These are phyloP conservation scores for Monomorium pharaonis DNA, from an alignment of 1,140 invertebrate species.

Conservation along the genomic window DNA sequence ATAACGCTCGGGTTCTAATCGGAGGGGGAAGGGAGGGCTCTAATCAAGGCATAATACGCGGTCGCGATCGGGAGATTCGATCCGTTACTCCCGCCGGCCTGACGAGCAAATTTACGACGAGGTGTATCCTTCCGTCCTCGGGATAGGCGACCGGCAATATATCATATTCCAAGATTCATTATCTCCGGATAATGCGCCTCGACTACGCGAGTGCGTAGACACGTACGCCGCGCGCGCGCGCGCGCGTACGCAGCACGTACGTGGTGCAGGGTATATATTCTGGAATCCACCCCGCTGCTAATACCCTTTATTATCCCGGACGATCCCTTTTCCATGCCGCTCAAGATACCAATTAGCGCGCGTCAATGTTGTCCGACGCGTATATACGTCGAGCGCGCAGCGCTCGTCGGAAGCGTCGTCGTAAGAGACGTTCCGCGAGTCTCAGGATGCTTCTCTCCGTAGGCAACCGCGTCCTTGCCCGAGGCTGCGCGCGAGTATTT, in stretches of 20 bases:
- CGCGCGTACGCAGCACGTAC: background rate
- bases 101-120: slow-evolving; percentile 53
- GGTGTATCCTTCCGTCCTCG: slow-evolving; percentile 43
- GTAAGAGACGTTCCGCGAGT: slow-evolving; percentile 44
- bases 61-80: slow-evolving; percentile 55
- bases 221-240: no score
- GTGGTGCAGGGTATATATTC: slow-evolving; percentile 6
- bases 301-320: slow-evolving; percentile 62
- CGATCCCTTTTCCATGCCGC: slow-evolving; percentile 44
- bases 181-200: slow-evolving; percentile 58
- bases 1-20: slow-evolving; percentile 41
- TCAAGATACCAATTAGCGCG: slow-evolving; percentile 68
- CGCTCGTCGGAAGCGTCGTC: slow-evolving; percentile 49
- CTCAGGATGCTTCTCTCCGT: slow-evolving; percentile 65
- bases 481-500: slow-evolving; percentile 72
- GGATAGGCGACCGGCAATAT: slow-evolving; percentile 52
- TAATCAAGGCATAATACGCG: slow-evolving; percentile 8
- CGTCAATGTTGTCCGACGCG: slow-evolving; percentile 43
- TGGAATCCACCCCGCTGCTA: slow-evolving; percentile 53
- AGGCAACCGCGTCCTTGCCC: slow-evolving; percentile 74
- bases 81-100: slow-evolving; percentile 60
- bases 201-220: slow-evolving; percentile 12
- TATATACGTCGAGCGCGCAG: slow-evolving; percentile 47
- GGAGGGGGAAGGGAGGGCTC: no score
- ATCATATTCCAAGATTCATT: slow-evolving; percentile 65